Conservation (phyloP, 1,140 invertebrate species). For the Dolichoris vasculosae region DNA sequence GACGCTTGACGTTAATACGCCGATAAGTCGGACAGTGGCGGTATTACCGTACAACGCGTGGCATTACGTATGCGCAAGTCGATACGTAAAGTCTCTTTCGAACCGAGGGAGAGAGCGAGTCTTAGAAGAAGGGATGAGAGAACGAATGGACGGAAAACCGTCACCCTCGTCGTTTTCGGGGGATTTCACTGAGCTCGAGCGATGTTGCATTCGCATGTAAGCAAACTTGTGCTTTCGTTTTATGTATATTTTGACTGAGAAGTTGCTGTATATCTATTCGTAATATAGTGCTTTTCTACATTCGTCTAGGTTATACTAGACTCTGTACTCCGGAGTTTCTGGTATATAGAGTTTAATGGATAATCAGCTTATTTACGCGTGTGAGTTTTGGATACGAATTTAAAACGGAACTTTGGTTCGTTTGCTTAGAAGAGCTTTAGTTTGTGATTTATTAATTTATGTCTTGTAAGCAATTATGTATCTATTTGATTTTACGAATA, state of each 20-base stretch:
- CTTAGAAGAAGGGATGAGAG: constrained; percentile 15
- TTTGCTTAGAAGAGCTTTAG: neutral
- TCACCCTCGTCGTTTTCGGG: constrained; percentile 67
- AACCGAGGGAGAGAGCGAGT: constrained; percentile 37
- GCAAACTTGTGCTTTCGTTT: neutral
- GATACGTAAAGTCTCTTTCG: constrained; percentile 45
- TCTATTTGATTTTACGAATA: neutral
- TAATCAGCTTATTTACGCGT: constrained; percentile 40
- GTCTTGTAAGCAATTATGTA: neutral
- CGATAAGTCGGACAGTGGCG: constrained; percentile 62
- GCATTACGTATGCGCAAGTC: constrained; percentile 66
- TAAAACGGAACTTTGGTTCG: neutral
- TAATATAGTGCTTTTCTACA: neutral
- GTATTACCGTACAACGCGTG: constrained; percentile 49
- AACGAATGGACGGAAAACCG: constrained; percentile 47
- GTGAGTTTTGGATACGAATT: neutral
- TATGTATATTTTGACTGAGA: constrained; percentile 11
- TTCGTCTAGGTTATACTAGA: neutral
- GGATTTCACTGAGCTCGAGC: constrained; percentile 64
- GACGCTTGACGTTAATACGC: constrained; percentile 66
- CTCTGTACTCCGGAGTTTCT: neutral
- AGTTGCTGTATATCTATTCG: neutral
- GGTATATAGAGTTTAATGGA: constrained; percentile 9
- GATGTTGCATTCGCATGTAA: constrained; percentile 52
- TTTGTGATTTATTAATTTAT: neutral